Percentiles rank a stretch among this genome's conserved stretches.
phyloP scores from a whole-genome alignment of 2,113 vertebrate genomes.

The Panthera tigris region DNA sequence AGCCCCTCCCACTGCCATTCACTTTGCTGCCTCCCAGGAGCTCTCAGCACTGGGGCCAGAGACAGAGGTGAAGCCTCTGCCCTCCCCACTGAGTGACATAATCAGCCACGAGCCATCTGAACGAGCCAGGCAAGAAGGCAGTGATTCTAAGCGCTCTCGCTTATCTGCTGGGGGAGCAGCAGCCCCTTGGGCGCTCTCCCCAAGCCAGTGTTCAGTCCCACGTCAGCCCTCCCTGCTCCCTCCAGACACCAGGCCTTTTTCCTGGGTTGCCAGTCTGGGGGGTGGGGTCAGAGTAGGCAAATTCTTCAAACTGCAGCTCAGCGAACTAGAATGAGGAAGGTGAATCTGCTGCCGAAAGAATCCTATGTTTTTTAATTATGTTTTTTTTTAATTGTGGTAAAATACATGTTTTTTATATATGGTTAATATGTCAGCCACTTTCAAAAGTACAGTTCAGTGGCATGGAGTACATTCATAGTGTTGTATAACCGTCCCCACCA shows the following conservation, averaged over 20 bases:
- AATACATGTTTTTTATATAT: not conserved
- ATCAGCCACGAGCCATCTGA: rapidly evolving
- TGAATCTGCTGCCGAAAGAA: not conserved
- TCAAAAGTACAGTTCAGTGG: no score
- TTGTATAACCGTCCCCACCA: no score
- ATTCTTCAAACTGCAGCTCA: not conserved
- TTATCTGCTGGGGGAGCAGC: not conserved
- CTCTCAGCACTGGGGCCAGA: not conserved
- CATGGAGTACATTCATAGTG: rapidly evolving
- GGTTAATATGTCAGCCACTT: not conserved
- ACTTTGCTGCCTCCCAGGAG: not conserved
- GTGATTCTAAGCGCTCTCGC: not conserved
- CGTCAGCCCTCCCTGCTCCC: not conserved
- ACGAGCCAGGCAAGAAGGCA: not conserved
- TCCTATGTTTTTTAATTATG: not conserved
- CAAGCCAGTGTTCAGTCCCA: no score
- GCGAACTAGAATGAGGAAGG: not conserved
- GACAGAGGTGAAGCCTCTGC: not conserved
- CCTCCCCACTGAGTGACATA: not conserved
- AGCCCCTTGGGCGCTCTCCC: not conserved
- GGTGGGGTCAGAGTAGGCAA: not conserved
- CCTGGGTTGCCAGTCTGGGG: not conserved
- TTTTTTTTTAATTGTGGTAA: not conserved
- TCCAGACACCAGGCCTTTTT: not conserved
- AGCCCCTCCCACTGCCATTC: no score